Conservation (phyloP, 2,113 vertebrate genomes). For the Corydoras sp. region DNA sequence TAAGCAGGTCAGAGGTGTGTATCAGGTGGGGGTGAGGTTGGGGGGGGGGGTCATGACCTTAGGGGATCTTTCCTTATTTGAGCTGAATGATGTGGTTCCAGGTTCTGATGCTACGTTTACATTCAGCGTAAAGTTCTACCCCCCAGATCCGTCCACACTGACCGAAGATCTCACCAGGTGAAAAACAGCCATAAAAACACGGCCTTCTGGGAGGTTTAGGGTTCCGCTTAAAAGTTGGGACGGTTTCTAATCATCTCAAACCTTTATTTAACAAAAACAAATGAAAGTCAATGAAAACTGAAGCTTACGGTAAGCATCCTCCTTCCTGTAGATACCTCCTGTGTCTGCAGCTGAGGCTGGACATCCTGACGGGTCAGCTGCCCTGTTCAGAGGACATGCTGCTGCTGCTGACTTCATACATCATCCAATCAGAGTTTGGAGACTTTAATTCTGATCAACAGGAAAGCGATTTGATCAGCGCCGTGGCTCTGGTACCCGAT, state of each 20-base stretch:
- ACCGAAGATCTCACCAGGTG: constrained; percentile 97
- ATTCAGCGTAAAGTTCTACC: constrained; percentile 95
- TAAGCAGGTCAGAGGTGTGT: constrained; percentile 85
- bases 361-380: constrained; percentile 79
- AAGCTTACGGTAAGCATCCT: background rate
- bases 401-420: constrained; percentile 87
- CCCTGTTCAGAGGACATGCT: constrained; percentile 92
- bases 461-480: constrained; percentile 74
- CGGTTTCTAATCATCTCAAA: too few relatives aligned
- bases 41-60: background rate
- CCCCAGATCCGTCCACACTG: constrained; percentile 87
- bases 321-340: constrained; percentile 76
- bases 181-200: constrained; percentile 2
- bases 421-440: constrained; percentile 87
- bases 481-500: constrained; percentile 82
- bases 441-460: constrained; percentile 88
- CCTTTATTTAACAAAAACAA: too few relatives aligned
- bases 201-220: too few relatives aligned
- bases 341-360: constrained; percentile 90
- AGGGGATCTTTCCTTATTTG: background rate
- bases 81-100: constrained; percentile 46
- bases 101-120: constrained; percentile 79
- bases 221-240: too few relatives aligned
- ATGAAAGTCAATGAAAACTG: too few relatives aligned
- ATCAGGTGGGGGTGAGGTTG: background rate